Evolutionary conservation across 2,888 invertebrate species (phyloP).

Genomic region (Desoria tigrina): DNA sequence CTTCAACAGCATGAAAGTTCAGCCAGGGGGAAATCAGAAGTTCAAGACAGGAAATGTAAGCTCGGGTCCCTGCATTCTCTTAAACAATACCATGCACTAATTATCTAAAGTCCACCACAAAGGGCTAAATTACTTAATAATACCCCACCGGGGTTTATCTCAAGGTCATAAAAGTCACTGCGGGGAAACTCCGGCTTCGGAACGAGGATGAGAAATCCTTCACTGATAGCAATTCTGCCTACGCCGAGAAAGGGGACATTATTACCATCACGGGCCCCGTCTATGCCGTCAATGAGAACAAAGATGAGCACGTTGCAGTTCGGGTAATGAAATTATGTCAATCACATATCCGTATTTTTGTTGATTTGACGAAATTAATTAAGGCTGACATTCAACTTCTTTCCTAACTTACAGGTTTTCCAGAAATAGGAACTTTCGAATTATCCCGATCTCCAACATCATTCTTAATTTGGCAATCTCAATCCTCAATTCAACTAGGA

Average conservation of each 20-base stretch:
- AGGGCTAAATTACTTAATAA: too few relatives aligned
- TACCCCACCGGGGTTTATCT: too few relatives aligned
- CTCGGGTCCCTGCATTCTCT: too few relatives aligned
- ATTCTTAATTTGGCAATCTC: too few relatives aligned
- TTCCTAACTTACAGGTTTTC: neutral
- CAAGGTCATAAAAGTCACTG: conserved; percentile 44
- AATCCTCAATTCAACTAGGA: too few relatives aligned
- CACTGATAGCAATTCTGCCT: conserved; percentile 29
- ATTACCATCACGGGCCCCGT: conserved; percentile 27
- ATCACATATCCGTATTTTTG: neutral
- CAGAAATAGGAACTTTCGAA: neutral
- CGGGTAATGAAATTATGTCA: too few relatives aligned
- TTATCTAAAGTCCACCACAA: too few relatives aligned
- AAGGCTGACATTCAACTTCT: neutral
- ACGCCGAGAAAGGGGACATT: conserved; percentile 43
- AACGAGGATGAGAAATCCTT: conserved; percentile 40
- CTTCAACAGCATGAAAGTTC: conserved; percentile 39
- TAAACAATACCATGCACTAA: neutral
- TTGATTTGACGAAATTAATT: too few relatives aligned
- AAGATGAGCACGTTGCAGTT: conserved; percentile 33
- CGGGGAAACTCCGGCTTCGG: conserved; percentile 40
- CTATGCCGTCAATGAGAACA: conserved; percentile 34
- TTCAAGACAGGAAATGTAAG: conserved; percentile 42
- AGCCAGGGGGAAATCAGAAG: conserved; percentile 10
- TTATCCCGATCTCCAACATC: too few relatives aligned